Evolutionary conservation across 2,797 vertebrate genomes (phyloP).

Genomic region (Picus viridis): DNA sequence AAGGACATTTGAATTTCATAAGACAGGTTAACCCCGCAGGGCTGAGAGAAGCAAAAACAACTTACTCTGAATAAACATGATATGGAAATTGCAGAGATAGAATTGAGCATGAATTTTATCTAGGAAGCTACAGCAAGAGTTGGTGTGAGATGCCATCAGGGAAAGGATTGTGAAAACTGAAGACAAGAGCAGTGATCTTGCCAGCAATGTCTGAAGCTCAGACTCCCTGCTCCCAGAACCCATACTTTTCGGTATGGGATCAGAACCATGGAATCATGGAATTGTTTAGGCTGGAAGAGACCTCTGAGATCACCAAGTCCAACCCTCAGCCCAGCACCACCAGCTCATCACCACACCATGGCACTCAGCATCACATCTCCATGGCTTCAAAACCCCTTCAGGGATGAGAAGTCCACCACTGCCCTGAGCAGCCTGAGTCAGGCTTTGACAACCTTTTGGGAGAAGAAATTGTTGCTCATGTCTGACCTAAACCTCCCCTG

Average conservation of each 20-base stretch:
- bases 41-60: conserved; percentile 71
- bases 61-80: conserved; percentile 79
- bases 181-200: background rate
- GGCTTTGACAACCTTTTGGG: too few species aligned
- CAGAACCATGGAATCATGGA: too few species aligned
- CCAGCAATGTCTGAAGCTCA: background rate
- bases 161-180: background rate
- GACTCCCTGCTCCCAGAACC: background rate
- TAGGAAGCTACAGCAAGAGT: conserved; percentile 16
- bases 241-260: background rate
- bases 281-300: too few species aligned
- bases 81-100: conserved; percentile 72
- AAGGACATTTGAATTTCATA: conserved; percentile 76
- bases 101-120: conserved; percentile 62
- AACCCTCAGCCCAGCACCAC: too few species aligned
- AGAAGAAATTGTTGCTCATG: too few species aligned
- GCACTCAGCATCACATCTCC: too few species aligned
- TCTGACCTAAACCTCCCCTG: too few species aligned
- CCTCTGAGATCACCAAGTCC: too few species aligned
- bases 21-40: conserved; percentile 74
- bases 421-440: too few species aligned
- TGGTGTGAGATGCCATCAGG: conserved; percentile 47
- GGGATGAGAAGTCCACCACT: too few species aligned
- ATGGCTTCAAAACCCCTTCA: too few species aligned
- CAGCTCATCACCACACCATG: too few species aligned